Evolutionary conservation across 2,797 vertebrate species (phyloP).

Genomic region (Tympanoctomys barrerae): DNA sequence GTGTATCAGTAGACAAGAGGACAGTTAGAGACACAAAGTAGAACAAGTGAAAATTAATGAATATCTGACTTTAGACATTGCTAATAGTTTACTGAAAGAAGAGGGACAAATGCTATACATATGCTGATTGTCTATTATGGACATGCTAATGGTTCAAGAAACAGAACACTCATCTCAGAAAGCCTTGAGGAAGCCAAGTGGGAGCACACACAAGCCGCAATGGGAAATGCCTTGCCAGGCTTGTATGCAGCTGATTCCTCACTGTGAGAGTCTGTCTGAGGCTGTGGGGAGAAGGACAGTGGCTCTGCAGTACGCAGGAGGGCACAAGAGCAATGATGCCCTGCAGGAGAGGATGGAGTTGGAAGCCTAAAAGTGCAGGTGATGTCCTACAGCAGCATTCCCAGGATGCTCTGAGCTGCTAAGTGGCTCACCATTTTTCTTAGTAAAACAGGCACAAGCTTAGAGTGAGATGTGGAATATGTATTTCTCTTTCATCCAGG

Average conservation of each 20-base stretch:
- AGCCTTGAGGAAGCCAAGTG: background rate
- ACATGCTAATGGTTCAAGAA: background rate
- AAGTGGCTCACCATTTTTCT: background rate
- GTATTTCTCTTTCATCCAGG: background rate
- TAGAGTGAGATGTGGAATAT: background rate
- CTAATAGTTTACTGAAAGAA: background rate
- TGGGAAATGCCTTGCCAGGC: background rate
- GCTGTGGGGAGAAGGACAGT: background rate
- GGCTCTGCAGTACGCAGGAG: background rate
- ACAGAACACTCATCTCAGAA: background rate
- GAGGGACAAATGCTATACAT: background rate
- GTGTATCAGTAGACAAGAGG: background rate
- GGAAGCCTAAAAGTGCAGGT: too few species aligned
- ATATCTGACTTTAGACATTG: background rate
- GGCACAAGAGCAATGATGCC: background rate
- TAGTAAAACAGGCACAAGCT: background rate
- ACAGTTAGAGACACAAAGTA: background rate
- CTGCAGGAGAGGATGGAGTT: background rate
- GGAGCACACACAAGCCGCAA: background rate
- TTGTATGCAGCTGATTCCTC: background rate
- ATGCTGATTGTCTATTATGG: too few species aligned
- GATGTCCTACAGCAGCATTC: background rate
- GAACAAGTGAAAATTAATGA: background rate
- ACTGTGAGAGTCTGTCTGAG: background rate
- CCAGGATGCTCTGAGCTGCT: background rate